These are phyloP conservation scores for Coilia nasus DNA, from an alignment of 2,797 vertebrate species.

Conservation along the genomic window DNA sequence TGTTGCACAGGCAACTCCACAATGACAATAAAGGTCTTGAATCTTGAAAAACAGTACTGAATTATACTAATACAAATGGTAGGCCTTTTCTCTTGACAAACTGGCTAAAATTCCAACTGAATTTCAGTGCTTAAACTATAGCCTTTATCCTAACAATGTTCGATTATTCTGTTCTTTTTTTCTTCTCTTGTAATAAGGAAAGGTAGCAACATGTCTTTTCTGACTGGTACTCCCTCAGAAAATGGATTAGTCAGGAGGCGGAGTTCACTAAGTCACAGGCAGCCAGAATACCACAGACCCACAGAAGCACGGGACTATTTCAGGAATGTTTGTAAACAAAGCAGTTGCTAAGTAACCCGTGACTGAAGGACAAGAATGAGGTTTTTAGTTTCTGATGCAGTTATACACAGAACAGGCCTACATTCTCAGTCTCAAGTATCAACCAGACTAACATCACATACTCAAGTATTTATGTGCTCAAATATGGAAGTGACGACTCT, in stretches of 20 bases:
- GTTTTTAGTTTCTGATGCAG: not conserved
- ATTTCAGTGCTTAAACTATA: no score
- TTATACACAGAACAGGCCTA: not conserved
- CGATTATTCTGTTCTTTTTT: not conserved
- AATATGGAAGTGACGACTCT: not conserved
- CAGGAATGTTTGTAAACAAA: slow-evolving; percentile 34
- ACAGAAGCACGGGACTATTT: not conserved
- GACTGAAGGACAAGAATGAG: not conserved
- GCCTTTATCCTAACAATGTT: not conserved
- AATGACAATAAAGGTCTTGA: no score
- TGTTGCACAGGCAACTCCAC: no score
- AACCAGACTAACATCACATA: not conserved
- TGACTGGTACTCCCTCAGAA: not conserved
- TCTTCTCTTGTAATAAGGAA: not conserved
- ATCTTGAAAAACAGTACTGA: not conserved
- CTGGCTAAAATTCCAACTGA: not conserved
- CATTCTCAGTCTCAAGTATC: not conserved
- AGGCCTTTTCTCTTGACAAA: not conserved
- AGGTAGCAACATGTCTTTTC: not conserved
- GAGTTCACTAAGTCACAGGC: not conserved
- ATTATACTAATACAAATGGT: not conserved
- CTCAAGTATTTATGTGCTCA: not conserved
- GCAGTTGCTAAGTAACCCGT: slow-evolving; percentile 33
- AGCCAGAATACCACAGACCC: not conserved
- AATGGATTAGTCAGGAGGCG: not conserved